phyloP scores from a whole-genome alignment of 2,797 vertebrate genomes.

The Triplophysa yarkandensis region DNA sequence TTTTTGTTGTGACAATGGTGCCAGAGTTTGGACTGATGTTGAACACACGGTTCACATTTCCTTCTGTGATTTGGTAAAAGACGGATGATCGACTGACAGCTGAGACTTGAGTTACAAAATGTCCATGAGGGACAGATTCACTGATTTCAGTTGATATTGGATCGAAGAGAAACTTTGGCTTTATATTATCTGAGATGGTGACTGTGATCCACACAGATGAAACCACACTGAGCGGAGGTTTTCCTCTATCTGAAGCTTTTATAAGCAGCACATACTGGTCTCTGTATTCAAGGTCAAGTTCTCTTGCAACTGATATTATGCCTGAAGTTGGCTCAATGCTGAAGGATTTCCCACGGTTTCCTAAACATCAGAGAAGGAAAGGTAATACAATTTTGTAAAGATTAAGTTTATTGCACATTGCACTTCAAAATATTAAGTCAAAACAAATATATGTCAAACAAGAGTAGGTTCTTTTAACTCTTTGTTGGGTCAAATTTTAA shows the following conservation, averaged over 20 bases:
- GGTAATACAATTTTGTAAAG: no score
- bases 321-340: conserved; percentile 80
- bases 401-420: no score
- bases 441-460: no score
- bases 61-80: conserved; percentile 82
- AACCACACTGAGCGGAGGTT: conserved; percentile 76
- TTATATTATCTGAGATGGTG: conserved; percentile 81
- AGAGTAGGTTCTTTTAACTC: no score
- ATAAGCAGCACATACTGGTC: conserved; percentile 78
- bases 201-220: conserved; percentile 75
- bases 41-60: conserved; percentile 76
- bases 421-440: no score
- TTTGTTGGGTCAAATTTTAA: no score
- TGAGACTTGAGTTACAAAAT: conserved; percentile 77
- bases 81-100: conserved; percentile 84
- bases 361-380: conserved; percentile 61
- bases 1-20: conserved; percentile 78
- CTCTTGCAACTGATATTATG: conserved; percentile 77
- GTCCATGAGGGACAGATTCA: conserved; percentile 73
- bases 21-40: conserved; percentile 82
- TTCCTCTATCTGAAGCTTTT: conserved; percentile 81
- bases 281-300: conserved; percentile 75
- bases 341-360: conserved; percentile 83
- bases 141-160: conserved; percentile 79
- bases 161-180: conserved; percentile 77